Percentiles rank a stretch among this genome's conserved stretches.
phyloP scores from a whole-genome alignment of 2,888 invertebrate species.

The Noctua pronuba region DNA sequence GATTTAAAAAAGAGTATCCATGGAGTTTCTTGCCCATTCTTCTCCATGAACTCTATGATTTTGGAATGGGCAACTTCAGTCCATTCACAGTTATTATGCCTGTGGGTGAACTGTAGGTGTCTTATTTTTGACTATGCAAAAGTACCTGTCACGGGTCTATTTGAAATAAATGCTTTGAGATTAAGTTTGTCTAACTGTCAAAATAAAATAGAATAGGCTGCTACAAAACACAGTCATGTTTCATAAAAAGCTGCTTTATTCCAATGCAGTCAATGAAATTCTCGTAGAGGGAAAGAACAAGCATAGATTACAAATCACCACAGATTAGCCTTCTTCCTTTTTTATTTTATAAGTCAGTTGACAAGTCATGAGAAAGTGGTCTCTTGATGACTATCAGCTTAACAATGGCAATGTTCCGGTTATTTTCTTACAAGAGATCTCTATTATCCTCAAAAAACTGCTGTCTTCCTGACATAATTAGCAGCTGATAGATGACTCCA shows the following conservation, averaged over 20 bases:
- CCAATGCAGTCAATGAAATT: not conserved
- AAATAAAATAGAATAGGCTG: no score
- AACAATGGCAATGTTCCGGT: not conserved
- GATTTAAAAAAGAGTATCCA: no score
- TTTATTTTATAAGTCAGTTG: not conserved
- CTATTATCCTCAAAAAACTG: not conserved
- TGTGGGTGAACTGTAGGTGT: no score
- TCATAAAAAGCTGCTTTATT: not conserved
- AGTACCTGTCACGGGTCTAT: no score
- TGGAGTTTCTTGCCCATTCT: no score
- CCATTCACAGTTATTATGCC: no score
- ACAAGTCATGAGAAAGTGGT: not conserved
- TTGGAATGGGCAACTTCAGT: no score
- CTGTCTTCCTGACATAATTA: constrained; percentile 16
- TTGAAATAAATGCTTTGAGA: no score
- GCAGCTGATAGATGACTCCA: constrained; percentile 26
- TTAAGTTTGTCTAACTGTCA: no score
- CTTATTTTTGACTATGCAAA: no score
- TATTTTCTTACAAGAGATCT: not conserved
- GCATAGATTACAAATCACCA: not conserved
- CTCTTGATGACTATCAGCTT: not conserved
- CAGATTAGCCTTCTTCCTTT: not conserved
- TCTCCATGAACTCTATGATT: no score
- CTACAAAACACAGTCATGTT: no score
- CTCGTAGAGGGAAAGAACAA: not conserved